Evolutionary conservation across 2,113 vertebrate species (phyloP), one percentile per base, ranked within the genome.

Genomic region (Festucalex cinctus): DNA sequence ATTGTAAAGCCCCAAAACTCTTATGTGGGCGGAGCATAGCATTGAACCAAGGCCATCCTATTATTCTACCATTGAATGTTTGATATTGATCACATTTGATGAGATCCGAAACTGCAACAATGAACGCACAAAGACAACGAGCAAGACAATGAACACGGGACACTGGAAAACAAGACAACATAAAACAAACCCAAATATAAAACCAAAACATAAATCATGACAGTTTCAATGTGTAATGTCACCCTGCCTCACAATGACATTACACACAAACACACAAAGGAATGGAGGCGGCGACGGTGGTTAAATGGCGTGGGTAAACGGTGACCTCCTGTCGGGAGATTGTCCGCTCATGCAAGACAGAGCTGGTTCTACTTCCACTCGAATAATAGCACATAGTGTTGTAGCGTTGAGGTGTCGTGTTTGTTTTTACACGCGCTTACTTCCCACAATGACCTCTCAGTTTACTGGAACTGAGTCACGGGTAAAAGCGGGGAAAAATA

Each of bases 381-480:
- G n/a, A n/a, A 22, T 48, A 59, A 48, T 57, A 8, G 71, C 37
- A 65, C 66, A 64, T 60, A 43, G 28, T 67, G 35, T 20, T 28
- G 9, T 35, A 20, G 19, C 62, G 60, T 24, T 66, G 41, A 64
- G 39, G 66, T 65, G 54, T 57, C 26, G 13, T 22, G 14, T 61
- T 69, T 68, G 35, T 32, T 43, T 28, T 28, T 16, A 61, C 49
- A 59, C 51, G 36, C 41, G 68, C 78, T 64, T 32, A 58, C 69
- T 75, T 70, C 57, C 63, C 76, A 62, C 66, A 69, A 43, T 77
- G 74, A 81, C 75, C 70, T 73, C 70, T 80, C 48, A 66, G 64
- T 43, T 85, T 78, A 71, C 80, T 64, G 61, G 78, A 82, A 82
- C 65, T 80, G 72, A 79, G 73, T 73, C 74, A 59, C 67, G 66